phyloP scores from a whole-genome alignment of 2,797 vertebrate species.

The Trachurus trachurus region DNA sequence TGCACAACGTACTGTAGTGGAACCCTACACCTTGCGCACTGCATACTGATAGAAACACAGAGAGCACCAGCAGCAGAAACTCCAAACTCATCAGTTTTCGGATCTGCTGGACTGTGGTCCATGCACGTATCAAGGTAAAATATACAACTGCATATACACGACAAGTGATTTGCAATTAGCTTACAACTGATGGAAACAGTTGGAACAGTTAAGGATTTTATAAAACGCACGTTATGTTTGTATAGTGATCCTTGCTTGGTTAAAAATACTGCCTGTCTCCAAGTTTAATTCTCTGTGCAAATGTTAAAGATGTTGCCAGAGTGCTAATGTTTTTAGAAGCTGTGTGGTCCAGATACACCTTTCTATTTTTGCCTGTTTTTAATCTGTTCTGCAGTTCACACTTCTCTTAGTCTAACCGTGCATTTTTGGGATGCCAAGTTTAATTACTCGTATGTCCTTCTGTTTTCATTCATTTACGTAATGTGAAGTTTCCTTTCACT shows the following conservation, averaged over 20 bases:
- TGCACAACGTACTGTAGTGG: conserved; percentile 36
- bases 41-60: conserved; percentile 9
- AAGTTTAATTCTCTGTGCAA: conserved; percentile 2
- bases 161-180: not conserved
- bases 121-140: conserved; percentile 48
- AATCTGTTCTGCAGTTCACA: not conserved
- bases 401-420: not conserved
- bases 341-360: not conserved
- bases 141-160: too few species aligned
- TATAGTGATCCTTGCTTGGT: not conserved
- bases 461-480: not conserved
- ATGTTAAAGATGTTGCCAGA: conserved; percentile 8
- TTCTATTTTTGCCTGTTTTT: not conserved
- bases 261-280: conserved; percentile 10
- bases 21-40: conserved; percentile 51
- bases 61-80: conserved; percentile 7
- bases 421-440: not conserved
- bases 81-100: conserved; percentile 22
- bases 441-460: not conserved
- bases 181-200: not conserved
- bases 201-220: not conserved
- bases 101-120: conserved; percentile 18
- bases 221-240: not conserved
- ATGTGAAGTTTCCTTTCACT: not conserved
- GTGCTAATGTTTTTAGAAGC: not conserved